Evolutionary conservation across 1,140 invertebrate genomes (phyloP).

Genomic region (Diorhabda sublineata): DNA sequence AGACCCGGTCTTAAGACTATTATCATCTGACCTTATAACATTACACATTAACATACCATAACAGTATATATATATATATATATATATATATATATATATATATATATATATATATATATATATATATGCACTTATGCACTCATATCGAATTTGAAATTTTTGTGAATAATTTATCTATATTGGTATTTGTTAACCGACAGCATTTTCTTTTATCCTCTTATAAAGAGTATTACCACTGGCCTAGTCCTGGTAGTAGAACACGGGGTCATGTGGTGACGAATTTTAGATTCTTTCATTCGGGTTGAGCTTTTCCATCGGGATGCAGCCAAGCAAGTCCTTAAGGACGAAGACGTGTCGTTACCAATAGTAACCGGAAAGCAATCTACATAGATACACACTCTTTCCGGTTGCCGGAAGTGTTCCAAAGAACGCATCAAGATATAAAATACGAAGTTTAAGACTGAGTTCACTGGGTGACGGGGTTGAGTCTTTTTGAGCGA

Average conservation of each 20-base stretch:
- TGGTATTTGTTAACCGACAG: too few relatives aligned
- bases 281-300: constrained; percentile 27
- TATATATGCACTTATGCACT: background rate
- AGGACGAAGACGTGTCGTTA: constrained; percentile 27
- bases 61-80: background rate
- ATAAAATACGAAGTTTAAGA: background rate
- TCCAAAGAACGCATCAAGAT: background rate
- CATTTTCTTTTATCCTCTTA: too few relatives aligned
- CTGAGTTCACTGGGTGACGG: background rate
- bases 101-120: background rate
- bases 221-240: too few relatives aligned
- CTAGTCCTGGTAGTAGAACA: too few relatives aligned
- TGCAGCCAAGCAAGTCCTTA: constrained; percentile 21
- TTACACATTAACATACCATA: too few relatives aligned
- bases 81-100: constrained; percentile 3
- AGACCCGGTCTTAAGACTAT: too few relatives aligned
- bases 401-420: background rate
- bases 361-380: constrained; percentile 27
- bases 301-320: constrained; percentile 24
- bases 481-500: background rate
- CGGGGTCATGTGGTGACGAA: constrained; percentile 18
- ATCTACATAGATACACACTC: constrained; percentile 25
- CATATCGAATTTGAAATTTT: too few relatives aligned
- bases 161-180: too few relatives aligned
- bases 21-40: too few relatives aligned